These are phyloP conservation scores for Geococcyx californianus DNA, from an alignment of 2,113 vertebrate genomes.

Conservation along the genomic window DNA sequence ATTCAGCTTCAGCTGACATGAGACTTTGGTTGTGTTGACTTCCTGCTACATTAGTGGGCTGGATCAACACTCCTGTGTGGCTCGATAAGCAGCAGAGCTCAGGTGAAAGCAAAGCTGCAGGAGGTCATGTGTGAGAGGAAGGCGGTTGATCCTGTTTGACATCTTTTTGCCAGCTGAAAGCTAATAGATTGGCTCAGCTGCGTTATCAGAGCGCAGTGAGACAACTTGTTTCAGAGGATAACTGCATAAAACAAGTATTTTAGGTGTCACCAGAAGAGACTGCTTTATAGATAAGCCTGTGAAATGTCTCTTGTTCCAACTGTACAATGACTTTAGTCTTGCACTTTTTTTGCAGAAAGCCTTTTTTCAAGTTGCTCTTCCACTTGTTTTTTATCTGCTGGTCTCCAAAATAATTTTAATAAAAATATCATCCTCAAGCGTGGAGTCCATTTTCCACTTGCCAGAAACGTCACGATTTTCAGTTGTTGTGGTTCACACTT, in stretches of 20 bases:
- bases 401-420: background rate
- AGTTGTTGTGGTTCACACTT: background rate
- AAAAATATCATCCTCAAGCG: background rate
- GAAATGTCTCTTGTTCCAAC: background rate
- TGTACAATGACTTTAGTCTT: background rate
- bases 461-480: background rate
- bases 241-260: background rate
- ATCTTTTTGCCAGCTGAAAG: background rate
- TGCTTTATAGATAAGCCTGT: background rate
- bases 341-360: background rate
- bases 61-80: background rate
- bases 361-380: background rate
- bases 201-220: background rate
- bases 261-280: background rate
- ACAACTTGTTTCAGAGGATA: background rate
- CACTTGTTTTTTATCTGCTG: background rate
- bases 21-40: background rate
- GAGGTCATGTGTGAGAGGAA: background rate
- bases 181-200: background rate
- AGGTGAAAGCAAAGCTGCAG: background rate
- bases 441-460: background rate
- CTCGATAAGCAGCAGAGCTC: background rate
- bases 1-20: background rate
- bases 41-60: background rate
- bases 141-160: background rate